Evolutionary conservation across 2,888 invertebrate genomes (phyloP).

Genomic region (Philereme transversata): DNA sequence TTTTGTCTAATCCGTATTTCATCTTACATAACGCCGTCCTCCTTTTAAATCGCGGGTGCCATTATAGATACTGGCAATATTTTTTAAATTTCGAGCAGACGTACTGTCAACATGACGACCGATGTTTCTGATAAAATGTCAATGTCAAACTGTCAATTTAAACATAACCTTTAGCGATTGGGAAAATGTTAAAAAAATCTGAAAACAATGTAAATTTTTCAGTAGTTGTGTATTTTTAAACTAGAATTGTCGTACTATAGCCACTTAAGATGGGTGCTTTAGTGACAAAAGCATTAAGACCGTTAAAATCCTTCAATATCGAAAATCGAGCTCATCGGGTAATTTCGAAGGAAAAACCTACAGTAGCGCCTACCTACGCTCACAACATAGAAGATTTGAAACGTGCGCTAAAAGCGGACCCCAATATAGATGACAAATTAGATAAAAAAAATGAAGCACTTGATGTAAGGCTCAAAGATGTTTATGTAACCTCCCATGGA

Average conservation of each 20-base stretch:
- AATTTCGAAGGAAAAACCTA: constrained; percentile 86
- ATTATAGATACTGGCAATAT: constrained; percentile 25
- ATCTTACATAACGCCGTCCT: constrained; percentile 8
- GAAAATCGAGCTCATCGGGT: constrained; percentile 90
- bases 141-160: background rate
- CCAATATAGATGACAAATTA: constrained; percentile 85
- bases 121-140: background rate
- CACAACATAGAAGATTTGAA: constrained; percentile 86
- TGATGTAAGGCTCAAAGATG: constrained; percentile 86
- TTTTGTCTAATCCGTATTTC: background rate
- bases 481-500: constrained; percentile 89
- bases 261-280: constrained; percentile 87
- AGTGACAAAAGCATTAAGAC: constrained; percentile 83
- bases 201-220: constrained; percentile 41
- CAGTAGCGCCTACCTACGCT: constrained; percentile 88
- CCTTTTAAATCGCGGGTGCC: background rate
- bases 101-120: constrained; percentile 36
- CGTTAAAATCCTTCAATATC: constrained; percentile 87
- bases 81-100: constrained; percentile 42
- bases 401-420: constrained; percentile 85
- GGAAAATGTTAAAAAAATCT: constrained; percentile 32
- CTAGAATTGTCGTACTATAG: constrained; percentile 51
- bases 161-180: constrained; percentile 45
- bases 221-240: constrained; percentile 33
- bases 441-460: constrained; percentile 85